These are phyloP conservation scores for Achatina immaculata DNA, from an alignment of 1,140 invertebrate genomes.

Conservation along the genomic window DNA sequence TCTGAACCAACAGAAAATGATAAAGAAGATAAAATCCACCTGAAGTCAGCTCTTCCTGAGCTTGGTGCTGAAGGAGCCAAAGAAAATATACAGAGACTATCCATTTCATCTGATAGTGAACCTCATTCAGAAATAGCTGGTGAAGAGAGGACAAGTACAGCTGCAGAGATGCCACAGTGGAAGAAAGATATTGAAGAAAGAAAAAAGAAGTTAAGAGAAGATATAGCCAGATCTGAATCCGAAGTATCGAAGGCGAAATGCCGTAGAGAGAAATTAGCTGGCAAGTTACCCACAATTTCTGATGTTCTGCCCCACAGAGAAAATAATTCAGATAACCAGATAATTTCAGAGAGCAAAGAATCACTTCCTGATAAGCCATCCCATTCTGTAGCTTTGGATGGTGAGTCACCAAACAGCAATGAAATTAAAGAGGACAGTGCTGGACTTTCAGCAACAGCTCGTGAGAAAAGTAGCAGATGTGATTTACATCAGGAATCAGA, in stretches of 20 bases:
- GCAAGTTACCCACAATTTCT: not conserved
- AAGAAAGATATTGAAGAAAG: slow-evolving; percentile 46
- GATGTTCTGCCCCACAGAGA: not conserved
- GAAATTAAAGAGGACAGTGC: not conserved
- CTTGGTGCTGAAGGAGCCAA: not conserved
- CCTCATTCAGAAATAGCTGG: not conserved
- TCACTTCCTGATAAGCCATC: not conserved
- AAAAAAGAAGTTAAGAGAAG: slow-evolving; percentile 37
- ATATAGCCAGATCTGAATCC: slow-evolving; percentile 21
- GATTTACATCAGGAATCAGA: not conserved
- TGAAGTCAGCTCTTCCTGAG: not conserved
- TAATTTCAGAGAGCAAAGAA: not conserved
- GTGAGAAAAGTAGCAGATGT: not conserved
- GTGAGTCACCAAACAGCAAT: not conserved
- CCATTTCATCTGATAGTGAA: not conserved
- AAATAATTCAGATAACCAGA: not conserved
- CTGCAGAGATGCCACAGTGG: slow-evolving; percentile 46
- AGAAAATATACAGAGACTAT: not conserved
- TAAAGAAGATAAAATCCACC: not conserved
- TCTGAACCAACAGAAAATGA: not conserved
- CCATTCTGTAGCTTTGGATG: not conserved
- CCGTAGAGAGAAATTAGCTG: not conserved
- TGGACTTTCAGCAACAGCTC: not conserved
- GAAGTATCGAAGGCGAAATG: not conserved
- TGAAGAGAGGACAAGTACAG: not conserved